Conservation (phyloP, 2,113 vertebrate species). For the Cervus canadensis region DNA sequence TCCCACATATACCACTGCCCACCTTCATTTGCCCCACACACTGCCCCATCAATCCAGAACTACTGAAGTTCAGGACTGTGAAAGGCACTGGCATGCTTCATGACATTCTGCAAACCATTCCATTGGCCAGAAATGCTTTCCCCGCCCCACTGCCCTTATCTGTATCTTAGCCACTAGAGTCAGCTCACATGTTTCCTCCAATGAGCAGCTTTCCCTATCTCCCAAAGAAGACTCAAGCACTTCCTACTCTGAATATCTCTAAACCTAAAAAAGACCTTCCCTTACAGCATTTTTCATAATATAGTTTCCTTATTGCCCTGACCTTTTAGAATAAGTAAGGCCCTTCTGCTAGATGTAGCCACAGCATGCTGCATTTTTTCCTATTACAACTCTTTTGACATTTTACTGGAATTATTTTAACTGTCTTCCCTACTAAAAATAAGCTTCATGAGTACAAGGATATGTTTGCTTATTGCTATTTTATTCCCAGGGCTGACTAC, state of each 20-base stretch:
- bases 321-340: neutral
- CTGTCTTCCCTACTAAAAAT: neutral
- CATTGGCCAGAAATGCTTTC: neutral
- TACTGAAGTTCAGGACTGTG: neutral
- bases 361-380: neutral
- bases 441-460: neutral
- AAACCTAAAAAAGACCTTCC: neutral
- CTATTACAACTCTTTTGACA: neutral
- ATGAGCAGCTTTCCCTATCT: neutral
- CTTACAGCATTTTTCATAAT: neutral
- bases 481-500: neutral
- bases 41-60: neutral
- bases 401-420: constrained; percentile 8
- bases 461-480: neutral
- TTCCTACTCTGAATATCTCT: neutral
- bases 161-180: neutral
- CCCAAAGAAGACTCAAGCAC: neutral
- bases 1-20: neutral
- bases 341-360: neutral
- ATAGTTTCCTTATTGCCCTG: neutral
- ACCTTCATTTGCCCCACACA: neutral
- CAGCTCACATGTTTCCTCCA: neutral
- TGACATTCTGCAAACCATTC: neutral
- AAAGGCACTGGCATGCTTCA: neutral
- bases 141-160: neutral